Evolutionary conservation across 1,140 invertebrate genomes (phyloP).

Genomic region (Apis cerana): DNA sequence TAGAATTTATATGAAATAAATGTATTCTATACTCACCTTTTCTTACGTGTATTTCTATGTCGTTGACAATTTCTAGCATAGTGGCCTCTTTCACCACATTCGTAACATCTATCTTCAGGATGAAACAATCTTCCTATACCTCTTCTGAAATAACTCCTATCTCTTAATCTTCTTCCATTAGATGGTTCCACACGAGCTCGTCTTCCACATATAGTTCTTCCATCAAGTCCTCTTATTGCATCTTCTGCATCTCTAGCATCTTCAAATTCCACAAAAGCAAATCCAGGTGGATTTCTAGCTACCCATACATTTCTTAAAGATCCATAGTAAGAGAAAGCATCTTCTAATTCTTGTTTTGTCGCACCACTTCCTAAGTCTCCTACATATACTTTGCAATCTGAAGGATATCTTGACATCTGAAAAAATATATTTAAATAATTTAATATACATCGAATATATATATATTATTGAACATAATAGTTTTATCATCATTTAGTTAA

Average conservation of each 20-base stretch:
- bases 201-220: slow-evolving; percentile 92
- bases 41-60: slow-evolving; percentile 81
- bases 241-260: slow-evolving; percentile 95
- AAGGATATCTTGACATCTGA: slow-evolving; percentile 88
- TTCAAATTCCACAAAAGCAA: slow-evolving; percentile 98
- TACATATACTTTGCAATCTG: slow-evolving; percentile 98
- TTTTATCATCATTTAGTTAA: neutral
- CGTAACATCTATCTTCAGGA: slow-evolving; percentile 94
- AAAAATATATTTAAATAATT: slow-evolving; percentile 24
- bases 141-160: slow-evolving; percentile 80
- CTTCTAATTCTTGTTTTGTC: slow-evolving; percentile 95
- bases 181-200: slow-evolving; percentile 96
- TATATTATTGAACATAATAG: too few relatives aligned
- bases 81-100: slow-evolving; percentile 95
- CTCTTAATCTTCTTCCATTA: slow-evolving; percentile 86
- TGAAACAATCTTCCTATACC: slow-evolving; percentile 87
- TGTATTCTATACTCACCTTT: slow-evolving; percentile 80
- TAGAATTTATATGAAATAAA: slow-evolving; percentile 13
- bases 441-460: neutral
- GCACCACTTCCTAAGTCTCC: slow-evolving; percentile 95
- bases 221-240: slow-evolving; percentile 89
- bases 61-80: slow-evolving; percentile 94
- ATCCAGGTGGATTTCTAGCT: slow-evolving; percentile 94
- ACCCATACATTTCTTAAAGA: slow-evolving; percentile 97
- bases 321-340: slow-evolving; percentile 97